phyloP scores from a whole-genome alignment of 2,888 invertebrate species.

The Sycophila texana region DNA sequence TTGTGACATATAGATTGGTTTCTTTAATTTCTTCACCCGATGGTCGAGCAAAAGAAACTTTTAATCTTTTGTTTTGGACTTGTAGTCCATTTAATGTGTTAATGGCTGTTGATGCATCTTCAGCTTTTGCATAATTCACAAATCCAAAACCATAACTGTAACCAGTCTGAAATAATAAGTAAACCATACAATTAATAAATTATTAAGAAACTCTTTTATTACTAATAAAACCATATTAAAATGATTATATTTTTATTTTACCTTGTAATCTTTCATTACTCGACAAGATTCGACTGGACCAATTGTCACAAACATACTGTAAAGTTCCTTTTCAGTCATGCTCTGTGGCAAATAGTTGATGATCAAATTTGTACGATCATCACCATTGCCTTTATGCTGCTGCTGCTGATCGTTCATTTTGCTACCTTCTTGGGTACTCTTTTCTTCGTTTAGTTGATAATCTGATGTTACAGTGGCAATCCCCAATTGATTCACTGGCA shows the following conservation, averaged over 20 bases:
- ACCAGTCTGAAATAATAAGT: slow-evolving; percentile 81
- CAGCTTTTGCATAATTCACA: slow-evolving; percentile 91
- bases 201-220: background rate
- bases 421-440: slow-evolving; percentile 59
- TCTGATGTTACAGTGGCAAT: slow-evolving; percentile 56
- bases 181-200: background rate
- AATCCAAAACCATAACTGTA: slow-evolving; percentile 98
- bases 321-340: slow-evolving; percentile 93
- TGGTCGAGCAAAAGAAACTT: slow-evolving; percentile 95
- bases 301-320: slow-evolving; percentile 90
- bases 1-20: slow-evolving; percentile 95
- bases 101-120: slow-evolving; percentile 91
- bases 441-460: slow-evolving; percentile 52
- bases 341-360: slow-evolving; percentile 97
- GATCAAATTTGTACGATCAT: slow-evolving; percentile 86
- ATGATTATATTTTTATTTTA: slow-evolving; percentile 65
- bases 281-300: slow-evolving; percentile 93
- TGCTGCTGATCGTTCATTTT: slow-evolving; percentile 73
- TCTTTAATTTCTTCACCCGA: slow-evolving; percentile 95
- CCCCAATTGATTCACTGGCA: slow-evolving; percentile 37
- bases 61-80: slow-evolving; percentile 93
- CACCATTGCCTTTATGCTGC: slow-evolving; percentile 62
- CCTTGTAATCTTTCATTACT: slow-evolving; percentile 94
- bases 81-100: slow-evolving; percentile 91
- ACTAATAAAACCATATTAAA: slow-evolving; percentile 10